Evolutionary conservation across 64 coral and sea anemone species (phyloP).

Genomic region (Pocillopora damicornis): DNA sequence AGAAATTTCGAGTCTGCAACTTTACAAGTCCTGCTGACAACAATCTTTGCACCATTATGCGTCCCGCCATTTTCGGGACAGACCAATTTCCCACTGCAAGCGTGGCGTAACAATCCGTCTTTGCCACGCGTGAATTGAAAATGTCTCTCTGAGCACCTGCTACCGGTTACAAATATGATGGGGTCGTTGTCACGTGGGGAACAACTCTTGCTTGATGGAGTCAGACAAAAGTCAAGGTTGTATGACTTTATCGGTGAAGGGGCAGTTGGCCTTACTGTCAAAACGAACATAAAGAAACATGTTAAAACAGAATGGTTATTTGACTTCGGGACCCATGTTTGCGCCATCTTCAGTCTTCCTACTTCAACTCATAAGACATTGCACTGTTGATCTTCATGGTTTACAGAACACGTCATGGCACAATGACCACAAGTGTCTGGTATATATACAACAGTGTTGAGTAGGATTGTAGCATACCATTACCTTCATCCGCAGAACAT

Average conservation of each 20-base stretch:
- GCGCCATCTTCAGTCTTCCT: no score
- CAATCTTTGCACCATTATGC: conserved; percentile 39
- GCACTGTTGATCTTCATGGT: no score
- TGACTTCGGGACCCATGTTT: no score
- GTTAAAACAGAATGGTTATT: no score
- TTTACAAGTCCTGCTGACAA: conserved; percentile 58
- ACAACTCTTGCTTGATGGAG: conserved; percentile 31
- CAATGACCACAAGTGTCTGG: no score
- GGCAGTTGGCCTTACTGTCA: conserved; percentile 40
- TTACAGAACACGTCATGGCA: no score
- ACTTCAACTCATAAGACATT: no score
- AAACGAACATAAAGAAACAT: background rate
- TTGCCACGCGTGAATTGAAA: conserved; percentile 51
- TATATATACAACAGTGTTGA: background rate
- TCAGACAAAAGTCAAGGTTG: conserved; percentile 48
- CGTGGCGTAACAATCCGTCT: conserved; percentile 61
- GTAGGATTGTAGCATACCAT: background rate
- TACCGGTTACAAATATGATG: conserved; percentile 39
- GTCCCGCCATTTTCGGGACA: conserved; percentile 58
- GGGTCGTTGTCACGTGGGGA: conserved; percentile 10
- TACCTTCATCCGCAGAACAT: conserved; percentile 69
- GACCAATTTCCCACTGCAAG: conserved; percentile 56
- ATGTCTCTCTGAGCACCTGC: conserved; percentile 47
- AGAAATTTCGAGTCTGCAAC: conserved; percentile 54
- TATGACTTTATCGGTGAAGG: conserved; percentile 54